Conservation (phyloP, 2,888 invertebrate species). For the Eupithecia subfuscata region DNA sequence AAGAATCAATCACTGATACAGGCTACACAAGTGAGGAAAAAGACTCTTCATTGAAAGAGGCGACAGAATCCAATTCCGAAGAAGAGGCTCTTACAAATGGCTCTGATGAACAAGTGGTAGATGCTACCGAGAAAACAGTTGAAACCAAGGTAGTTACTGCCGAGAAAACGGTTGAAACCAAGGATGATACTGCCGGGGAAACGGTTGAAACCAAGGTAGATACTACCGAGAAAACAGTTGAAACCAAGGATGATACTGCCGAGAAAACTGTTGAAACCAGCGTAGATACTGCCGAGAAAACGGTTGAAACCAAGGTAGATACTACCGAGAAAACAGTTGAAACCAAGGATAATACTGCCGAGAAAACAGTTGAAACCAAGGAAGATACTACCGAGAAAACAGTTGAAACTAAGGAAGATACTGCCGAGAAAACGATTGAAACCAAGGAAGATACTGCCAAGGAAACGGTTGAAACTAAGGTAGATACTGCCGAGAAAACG, state of each 20-base stretch:
- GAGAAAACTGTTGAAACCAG: conserved; percentile 4
- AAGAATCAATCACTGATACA: conserved; percentile 62
- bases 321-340: conserved; percentile 5
- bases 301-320: neutral
- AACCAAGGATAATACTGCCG: conserved; percentile 14
- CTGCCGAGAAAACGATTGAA: conserved; percentile 2
- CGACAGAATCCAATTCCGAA: conserved; percentile 4
- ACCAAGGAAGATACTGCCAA: conserved; percentile 10
- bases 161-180: conserved; percentile 1
- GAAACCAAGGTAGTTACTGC: conserved; percentile 2
- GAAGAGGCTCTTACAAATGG: conserved; percentile 7
- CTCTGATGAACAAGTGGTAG: conserved; percentile 1
- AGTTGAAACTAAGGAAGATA: neutral
- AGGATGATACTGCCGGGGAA: conserved; percentile 12
- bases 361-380: neutral
- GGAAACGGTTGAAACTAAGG: neutral
- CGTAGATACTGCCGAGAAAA: conserved; percentile 7
- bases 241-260: conserved; percentile 8
- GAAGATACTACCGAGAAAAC: conserved; percentile 4
- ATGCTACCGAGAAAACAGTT: neutral
- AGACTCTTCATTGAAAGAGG: conserved; percentile 21
- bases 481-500: conserved; percentile 10
- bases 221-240: conserved; percentile 6
- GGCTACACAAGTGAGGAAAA: conserved; percentile 56
- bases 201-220: neutral